Evolutionary conservation across 2,113 vertebrate genomes (phyloP).

Genomic region (Chrysemys picta): DNA sequence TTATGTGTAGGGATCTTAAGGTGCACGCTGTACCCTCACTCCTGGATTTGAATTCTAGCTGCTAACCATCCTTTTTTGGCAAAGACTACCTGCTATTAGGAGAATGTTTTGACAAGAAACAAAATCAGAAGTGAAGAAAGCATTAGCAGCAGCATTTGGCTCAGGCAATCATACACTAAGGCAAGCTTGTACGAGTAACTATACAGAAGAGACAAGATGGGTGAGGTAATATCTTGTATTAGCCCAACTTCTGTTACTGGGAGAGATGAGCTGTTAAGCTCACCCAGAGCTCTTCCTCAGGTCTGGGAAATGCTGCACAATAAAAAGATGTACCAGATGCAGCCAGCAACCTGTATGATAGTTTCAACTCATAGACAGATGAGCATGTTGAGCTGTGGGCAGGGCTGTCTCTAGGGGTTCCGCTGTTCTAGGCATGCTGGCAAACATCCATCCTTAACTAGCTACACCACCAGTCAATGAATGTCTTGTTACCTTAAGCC

Average conservation of each 20-base stretch:
- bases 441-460: not conserved
- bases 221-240: not conserved
- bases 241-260: not conserved
- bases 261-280: not conserved
- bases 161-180: not conserved
- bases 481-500: not conserved
- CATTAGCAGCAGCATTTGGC: not conserved
- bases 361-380: not conserved
- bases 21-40: not conserved
- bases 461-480: accelerated
- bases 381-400: not conserved
- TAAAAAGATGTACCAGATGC: not conserved
- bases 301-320: not conserved
- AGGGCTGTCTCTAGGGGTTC: not conserved
- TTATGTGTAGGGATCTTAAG: not conserved
- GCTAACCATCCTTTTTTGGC: not conserved
- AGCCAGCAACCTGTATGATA: not conserved
- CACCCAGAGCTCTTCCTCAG: not conserved
- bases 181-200: not conserved
- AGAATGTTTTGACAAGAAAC: not conserved
- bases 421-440: not conserved
- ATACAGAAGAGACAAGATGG: accelerated
- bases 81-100: not conserved
- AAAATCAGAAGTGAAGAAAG: not conserved
- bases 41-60: not conserved